Conservation (phyloP, 2,113 vertebrate species). For the Phyllostomus discolor region DNA sequence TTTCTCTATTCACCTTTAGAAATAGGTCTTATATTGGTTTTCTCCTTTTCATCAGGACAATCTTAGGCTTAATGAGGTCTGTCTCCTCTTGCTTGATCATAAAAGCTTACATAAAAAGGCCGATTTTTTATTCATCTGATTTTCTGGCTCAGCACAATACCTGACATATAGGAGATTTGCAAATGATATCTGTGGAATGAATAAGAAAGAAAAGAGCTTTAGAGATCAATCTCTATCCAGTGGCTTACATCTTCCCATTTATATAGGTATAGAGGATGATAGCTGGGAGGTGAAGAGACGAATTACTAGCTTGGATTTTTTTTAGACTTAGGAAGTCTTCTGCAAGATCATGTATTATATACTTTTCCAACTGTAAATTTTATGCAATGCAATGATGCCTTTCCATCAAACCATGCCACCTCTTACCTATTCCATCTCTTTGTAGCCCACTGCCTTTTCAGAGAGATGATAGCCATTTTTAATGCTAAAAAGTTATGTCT, state of each 20-base stretch:
- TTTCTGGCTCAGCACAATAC: neutral
- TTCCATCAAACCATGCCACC: neutral
- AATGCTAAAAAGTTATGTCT: neutral
- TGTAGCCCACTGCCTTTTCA: neutral
- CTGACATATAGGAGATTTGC: neutral
- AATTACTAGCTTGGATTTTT: neutral
- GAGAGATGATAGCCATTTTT: neutral
- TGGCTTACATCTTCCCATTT: neutral
- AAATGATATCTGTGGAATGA: neutral
- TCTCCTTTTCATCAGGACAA: neutral
- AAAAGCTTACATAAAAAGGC: neutral
- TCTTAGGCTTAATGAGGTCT: neutral
- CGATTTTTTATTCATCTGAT: neutral
- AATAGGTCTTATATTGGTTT: neutral
- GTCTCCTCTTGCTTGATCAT: neutral
- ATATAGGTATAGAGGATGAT: neutral
- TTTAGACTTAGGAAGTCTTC: neutral
- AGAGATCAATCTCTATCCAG: neutral
- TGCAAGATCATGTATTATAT: neutral
- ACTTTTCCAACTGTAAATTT: neutral
- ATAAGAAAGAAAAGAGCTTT: neutral
- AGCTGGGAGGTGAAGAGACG: neutral
- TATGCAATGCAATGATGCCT: neutral
- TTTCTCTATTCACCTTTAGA: neutral
- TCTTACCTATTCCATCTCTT: neutral